These are phyloP conservation scores for Torymus tubicola DNA, from an alignment of 2,888 invertebrate species.

Conservation along the genomic window DNA sequence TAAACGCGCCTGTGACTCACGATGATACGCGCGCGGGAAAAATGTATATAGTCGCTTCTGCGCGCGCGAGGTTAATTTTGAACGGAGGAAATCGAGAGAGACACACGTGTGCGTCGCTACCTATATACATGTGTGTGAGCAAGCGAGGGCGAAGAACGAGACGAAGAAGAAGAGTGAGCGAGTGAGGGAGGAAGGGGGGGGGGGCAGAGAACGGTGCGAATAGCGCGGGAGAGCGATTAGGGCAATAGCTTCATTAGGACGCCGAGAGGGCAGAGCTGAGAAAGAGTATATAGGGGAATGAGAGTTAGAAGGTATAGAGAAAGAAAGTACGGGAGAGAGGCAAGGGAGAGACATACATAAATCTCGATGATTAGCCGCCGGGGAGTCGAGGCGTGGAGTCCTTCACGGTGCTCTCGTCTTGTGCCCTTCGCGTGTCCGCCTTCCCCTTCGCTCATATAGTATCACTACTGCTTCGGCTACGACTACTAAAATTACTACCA, in stretches of 20 bases:
- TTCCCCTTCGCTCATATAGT: background rate
- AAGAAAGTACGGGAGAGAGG: slow-evolving; percentile 3
- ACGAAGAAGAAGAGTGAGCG: background rate
- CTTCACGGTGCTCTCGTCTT: slow-evolving; percentile 28
- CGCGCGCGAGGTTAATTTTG: slow-evolving; percentile 15
- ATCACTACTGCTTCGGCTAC: background rate
- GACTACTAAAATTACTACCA: background rate
- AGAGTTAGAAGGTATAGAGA: background rate
- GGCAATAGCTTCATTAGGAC: slow-evolving; percentile 53
- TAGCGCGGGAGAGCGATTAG: slow-evolving; percentile 35
- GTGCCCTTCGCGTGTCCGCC: slow-evolving; percentile 1
- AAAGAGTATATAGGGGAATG: too few relatives aligned
- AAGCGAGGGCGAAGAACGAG: too few relatives aligned
- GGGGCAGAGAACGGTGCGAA: background rate
- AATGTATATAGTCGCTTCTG: background rate
- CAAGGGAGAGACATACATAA: slow-evolving; percentile 29
- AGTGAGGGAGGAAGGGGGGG: background rate
- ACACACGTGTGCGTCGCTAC: slow-evolving; percentile 19
- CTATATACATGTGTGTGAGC: too few relatives aligned
- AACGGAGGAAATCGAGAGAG: background rate
- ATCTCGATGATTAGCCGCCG: slow-evolving; percentile 53
- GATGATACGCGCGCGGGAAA: slow-evolving; percentile 20
- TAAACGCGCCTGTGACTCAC: slow-evolving; percentile 14
- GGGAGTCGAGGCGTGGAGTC: slow-evolving; percentile 42
- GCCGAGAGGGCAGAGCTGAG: background rate